Base-by-base conservation (phyloP, 2,797 vertebrate genomes). In the Calcarius lapponicus region DNA sequence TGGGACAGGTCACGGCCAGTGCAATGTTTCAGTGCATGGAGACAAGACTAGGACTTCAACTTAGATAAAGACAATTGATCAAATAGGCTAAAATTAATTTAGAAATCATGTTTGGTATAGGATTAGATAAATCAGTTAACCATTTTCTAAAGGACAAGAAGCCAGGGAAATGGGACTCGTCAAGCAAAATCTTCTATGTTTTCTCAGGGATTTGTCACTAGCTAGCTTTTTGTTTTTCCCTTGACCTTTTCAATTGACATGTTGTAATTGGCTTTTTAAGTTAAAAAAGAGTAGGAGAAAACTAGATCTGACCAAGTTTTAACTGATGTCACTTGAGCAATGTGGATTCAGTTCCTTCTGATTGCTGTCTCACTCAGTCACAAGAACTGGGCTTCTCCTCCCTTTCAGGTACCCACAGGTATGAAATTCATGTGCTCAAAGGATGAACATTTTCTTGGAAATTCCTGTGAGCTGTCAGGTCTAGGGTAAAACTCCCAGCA, bases 61-160 rank as follows among this genome's bases (percentile, higher is more conserved):
- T 71, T 53, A 18, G 28, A 51, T 24, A 36, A 65, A 56, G 43
- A 19, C 9, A 50, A 48, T 38, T 48, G 19, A 31, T 70, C 7
- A 61, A 66, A 65, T 53, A 13, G 4, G 5, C 22, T 66, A 32
- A 16, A 47, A 20, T 80, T 26, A 21, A n/a, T 45, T 60, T 36
- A 0, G 56, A 85, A 56, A 9, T 54, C 1, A 7, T 13, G 4
- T 28, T 28, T 57, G 43, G 15, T 20, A 13, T 2, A 6, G 22
- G 32, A 36, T 29, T 42, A 47, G 43, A 13, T 34, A 12, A 58
- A 64, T 53, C 9, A n/a, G 11, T n/a, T 64, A 53, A 42, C 19
- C 3, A 5, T 47, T 57, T 80, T n/a, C 26, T 64, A 10, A 31
- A 48, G 61, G 62, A 42, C n/a, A 58, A 69, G 43, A 62, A 57